Evolutionary conservation across 2,888 invertebrate genomes (phyloP).

Genomic region (Zaprionus obscuricornis): DNA sequence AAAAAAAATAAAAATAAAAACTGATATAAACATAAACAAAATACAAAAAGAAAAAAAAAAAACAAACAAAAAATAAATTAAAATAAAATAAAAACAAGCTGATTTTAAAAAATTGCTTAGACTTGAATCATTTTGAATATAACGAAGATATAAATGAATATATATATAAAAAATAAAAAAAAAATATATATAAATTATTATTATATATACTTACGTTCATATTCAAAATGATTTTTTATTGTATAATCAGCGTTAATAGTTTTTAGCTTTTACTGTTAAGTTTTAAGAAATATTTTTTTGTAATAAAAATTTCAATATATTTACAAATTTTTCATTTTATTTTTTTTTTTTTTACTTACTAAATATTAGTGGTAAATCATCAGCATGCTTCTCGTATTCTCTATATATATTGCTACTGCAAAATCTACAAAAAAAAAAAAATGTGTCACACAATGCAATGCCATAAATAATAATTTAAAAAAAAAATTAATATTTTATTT

Average conservation of each 20-base stretch:
- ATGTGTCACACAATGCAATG: conserved; percentile 7
- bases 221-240: conserved; percentile 63
- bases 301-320: conserved; percentile 74
- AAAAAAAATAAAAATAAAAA: too few species aligned
- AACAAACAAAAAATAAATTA: too few species aligned
- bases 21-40: too few species aligned
- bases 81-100: not conserved
- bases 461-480: conserved; percentile 36
- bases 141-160: conserved; percentile 15
- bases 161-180: conserved; percentile 15
- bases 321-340: conserved; percentile 50
- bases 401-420: too few species aligned
- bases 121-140: conserved; percentile 57
- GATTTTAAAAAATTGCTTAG: conserved; percentile 57
- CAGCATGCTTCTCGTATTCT: too few species aligned
- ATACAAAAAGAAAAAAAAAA: too few species aligned
- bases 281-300: conserved; percentile 72
- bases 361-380: conserved; percentile 10
- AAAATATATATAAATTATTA: not conserved
- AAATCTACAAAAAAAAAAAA: too few species aligned
- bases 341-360: conserved; percentile 9
- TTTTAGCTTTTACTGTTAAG: conserved; percentile 74
- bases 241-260: conserved; percentile 63
- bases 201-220: conserved; percentile 28
- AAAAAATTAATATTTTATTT: conserved; percentile 16